phyloP scores from a whole-genome alignment of 1,140 invertebrate genomes.

The Conus betulinus region DNA sequence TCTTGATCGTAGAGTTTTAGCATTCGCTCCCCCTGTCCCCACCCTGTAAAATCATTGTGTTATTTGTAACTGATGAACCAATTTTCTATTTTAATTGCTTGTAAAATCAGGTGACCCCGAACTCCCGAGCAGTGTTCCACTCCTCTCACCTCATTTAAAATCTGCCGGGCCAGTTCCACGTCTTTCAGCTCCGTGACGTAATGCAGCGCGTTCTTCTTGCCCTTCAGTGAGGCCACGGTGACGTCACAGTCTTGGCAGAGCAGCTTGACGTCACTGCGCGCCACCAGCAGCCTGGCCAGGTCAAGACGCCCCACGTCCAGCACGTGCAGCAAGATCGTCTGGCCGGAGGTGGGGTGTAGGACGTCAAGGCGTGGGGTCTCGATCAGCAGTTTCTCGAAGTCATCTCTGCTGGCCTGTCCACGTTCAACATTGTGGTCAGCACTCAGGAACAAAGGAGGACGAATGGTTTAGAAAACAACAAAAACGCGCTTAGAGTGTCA shows the following conservation, averaged over 20 bases:
- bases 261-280: constrained; percentile 43
- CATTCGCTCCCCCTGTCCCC: no score
- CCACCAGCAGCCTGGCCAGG: constrained; percentile 47
- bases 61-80: no score
- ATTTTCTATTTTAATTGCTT: no score
- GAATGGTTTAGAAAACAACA: neutral
- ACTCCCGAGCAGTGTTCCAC: neutral
- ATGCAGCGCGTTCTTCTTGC: constrained; percentile 61
- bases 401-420: neutral
- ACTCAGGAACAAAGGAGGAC: constrained; percentile 9
- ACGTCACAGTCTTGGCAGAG: constrained; percentile 49
- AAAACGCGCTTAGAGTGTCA: neutral
- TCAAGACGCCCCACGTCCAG: constrained; percentile 45
- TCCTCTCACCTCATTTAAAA: constrained; percentile 49
- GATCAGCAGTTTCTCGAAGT: constrained; percentile 6
- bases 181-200: constrained; percentile 60
- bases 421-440: no score
- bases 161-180: constrained; percentile 50
- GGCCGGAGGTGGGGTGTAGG: constrained; percentile 40
- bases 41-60: no score
- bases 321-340: constrained; percentile 61
- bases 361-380: neutral
- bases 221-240: constrained; percentile 40
- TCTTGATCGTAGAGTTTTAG: no score
- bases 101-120: no score